Evolutionary conservation across 2,888 invertebrate genomes (phyloP).

Genomic region (Merodon equestris): DNA sequence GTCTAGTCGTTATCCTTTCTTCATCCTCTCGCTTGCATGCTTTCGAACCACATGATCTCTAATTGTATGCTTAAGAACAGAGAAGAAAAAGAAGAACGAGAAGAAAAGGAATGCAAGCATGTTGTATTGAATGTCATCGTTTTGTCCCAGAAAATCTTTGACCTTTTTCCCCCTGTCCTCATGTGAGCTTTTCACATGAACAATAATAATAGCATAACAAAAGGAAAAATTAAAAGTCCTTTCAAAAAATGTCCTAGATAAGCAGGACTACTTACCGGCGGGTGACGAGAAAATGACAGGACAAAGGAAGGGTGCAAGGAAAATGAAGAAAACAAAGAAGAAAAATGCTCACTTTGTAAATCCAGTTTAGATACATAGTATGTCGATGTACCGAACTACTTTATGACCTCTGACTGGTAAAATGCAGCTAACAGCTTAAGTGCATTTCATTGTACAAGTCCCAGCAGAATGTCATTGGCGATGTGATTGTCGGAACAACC

Average conservation of each 20-base stretch:
- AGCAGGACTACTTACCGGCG: slow-evolving; percentile 24
- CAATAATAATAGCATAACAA: background rate
- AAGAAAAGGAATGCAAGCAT: slow-evolving; percentile 4
- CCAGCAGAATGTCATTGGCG: slow-evolving; percentile 4
- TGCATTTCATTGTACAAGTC: slow-evolving; percentile 47
- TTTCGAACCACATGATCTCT: no score
- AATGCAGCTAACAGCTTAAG: slow-evolving; percentile 32
- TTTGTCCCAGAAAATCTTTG: slow-evolving; percentile 28
- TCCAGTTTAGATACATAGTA: slow-evolving; percentile 45
- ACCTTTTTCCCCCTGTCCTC: slow-evolving; percentile 15
- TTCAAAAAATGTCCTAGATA: slow-evolving; percentile 54
- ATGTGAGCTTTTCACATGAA: no score
- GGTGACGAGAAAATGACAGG: background rate
- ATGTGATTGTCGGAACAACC: slow-evolving; percentile 1
- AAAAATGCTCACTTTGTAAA: slow-evolving; percentile 57
- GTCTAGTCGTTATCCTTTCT: no score
- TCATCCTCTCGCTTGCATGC: no score
- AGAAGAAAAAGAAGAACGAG: background rate
- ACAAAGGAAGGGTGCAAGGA: background rate
- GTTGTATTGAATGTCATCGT: slow-evolving; percentile 39
- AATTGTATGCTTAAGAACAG: no score
- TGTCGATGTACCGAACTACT: slow-evolving; percentile 13
- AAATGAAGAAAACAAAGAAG: background rate
- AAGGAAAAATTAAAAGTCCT: slow-evolving; percentile 27
- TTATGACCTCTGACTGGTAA: slow-evolving; percentile 57